Base-by-base conservation (phyloP, 2,797 vertebrate species). In the Rousettus madagascariensis region DNA sequence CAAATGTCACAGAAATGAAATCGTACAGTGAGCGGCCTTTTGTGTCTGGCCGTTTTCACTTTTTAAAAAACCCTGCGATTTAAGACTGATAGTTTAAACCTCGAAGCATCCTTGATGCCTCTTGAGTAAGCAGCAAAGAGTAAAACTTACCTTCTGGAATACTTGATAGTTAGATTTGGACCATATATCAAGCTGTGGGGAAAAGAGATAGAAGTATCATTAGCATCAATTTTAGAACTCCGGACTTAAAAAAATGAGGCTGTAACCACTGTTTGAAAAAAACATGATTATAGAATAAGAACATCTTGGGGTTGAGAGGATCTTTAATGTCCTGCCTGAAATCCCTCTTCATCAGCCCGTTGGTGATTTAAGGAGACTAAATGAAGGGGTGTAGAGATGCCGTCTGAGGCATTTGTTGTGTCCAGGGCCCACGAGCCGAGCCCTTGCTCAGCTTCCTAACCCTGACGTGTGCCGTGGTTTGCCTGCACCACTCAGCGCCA, bases 141-240 rank as follows among this genome's bases (percentile, higher is more conserved):
- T 55, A 8, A 43, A 55, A 93, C 99, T 98, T 98, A 99, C 99
- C 99, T 99, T 99, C 93, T 99, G 99, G 98, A 99, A 99, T 5
- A 99, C 99, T 94, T 99, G 99, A 95, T 99, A 99, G 98, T 98
- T 99, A 97, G 99, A 99, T 95, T 99, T 99, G 51, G 99, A 99
- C 99, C 99, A 99, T 97, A 99, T 99, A 96, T 99, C 99, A 97
- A 99, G 98, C 99, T 99, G 97, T 1, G 78, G 78, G 66, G 0
- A 77, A 59, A 63, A 75, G 63, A 86, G 61, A 94, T 26, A 80
- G 28, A 83, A 63, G 55, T 12, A 46, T 63, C 71, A 71, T 95
- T 2, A 95, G 33, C 2, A 41, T 61, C 74, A 2, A 15, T 13
- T 51, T 59, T 26, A 86, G 53, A 66, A 82, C 2, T 57, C 5